A percentile compares a stretch with the other conserved stretches of the same genome.
These are phyloP conservation scores for Parthenolecanium corni DNA, from an alignment of 2,888 invertebrate species.

Conservation along the genomic window DNA sequence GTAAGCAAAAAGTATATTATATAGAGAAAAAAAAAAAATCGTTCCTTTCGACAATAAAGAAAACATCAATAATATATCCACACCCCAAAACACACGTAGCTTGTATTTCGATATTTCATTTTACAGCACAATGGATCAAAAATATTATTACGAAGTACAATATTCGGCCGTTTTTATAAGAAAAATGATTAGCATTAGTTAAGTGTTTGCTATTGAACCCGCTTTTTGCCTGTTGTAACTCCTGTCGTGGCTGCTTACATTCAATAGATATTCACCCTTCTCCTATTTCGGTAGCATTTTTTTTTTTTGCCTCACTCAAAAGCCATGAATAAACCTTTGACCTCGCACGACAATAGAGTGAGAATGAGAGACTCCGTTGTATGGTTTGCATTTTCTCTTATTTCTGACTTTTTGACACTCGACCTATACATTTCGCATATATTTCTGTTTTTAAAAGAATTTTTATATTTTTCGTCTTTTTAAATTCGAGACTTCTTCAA, in stretches of 20 bases:
- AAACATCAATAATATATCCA: not conserved
- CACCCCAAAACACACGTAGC: slow-evolving; percentile 16
- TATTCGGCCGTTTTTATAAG: slow-evolving; percentile 27
- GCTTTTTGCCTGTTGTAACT: slow-evolving; percentile 13
- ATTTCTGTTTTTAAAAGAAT: not conserved
- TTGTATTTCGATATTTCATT: slow-evolving; percentile 28
- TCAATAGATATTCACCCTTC: slow-evolving; percentile 27
- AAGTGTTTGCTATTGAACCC: slow-evolving; percentile 27
- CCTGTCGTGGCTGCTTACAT: slow-evolving; percentile 20
- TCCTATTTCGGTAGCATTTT: slow-evolving; percentile 20
- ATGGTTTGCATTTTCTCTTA: slow-evolving; percentile 21
- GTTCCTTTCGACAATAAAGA: too few species aligned
- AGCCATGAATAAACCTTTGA: slow-evolving; percentile 28
- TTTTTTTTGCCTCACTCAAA: slow-evolving; percentile 20
- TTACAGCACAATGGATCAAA: slow-evolving; percentile 6
- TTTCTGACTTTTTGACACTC: slow-evolving; percentile 23
- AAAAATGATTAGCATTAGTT: slow-evolving; percentile 29
- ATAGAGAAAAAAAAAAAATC: too few species aligned
- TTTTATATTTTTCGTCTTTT: not conserved
- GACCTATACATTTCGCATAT: slow-evolving; percentile 20
- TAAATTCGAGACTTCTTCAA: slow-evolving; percentile 10
- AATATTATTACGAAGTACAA: slow-evolving; percentile 20
- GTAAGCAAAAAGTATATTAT: too few species aligned
- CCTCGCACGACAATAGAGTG: slow-evolving; percentile 21
- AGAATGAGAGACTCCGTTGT: not conserved